These are phyloP conservation scores for Henicopernis longicauda DNA, from an alignment of 2,113 vertebrate genomes.

Conservation along the genomic window DNA sequence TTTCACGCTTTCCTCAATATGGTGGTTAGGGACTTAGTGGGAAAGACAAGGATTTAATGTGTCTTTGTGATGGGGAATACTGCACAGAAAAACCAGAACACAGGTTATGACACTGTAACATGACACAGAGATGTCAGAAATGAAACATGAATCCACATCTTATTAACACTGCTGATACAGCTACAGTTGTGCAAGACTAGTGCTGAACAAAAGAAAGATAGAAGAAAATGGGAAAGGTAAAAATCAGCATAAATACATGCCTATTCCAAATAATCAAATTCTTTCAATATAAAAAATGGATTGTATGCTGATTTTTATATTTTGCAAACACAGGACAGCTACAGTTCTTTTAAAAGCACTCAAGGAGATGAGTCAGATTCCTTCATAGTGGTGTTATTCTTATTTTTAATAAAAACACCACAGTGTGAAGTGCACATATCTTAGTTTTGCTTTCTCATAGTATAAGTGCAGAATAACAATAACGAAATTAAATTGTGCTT, in stretches of 20 bases:
- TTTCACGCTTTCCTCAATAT: neutral
- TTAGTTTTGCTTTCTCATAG: neutral
- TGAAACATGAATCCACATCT: neutral
- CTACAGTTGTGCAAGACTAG: neutral
- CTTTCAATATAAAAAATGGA: neutral
- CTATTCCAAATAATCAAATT: neutral
- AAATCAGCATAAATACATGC: neutral
- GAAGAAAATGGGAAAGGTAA: neutral
- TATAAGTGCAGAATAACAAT: neutral
- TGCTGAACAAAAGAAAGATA: neutral
- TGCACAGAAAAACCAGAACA: neutral
- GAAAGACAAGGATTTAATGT: neutral
- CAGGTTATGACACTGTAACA: neutral
- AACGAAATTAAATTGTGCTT: neutral
- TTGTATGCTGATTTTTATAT: neutral
- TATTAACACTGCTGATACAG: neutral
- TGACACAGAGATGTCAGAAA: neutral
- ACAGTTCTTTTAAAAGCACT: neutral
- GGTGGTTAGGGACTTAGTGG: neutral
- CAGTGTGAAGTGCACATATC: neutral
- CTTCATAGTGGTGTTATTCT: neutral
- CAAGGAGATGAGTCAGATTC: conserved; percentile 1
- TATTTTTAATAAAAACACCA: conserved; percentile 24
- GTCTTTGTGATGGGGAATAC: neutral
- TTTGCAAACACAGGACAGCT: neutral